These are phyloP conservation scores for Diaperis boleti DNA, from an alignment of 2,888 invertebrate species.

Conservation along the genomic window DNA sequence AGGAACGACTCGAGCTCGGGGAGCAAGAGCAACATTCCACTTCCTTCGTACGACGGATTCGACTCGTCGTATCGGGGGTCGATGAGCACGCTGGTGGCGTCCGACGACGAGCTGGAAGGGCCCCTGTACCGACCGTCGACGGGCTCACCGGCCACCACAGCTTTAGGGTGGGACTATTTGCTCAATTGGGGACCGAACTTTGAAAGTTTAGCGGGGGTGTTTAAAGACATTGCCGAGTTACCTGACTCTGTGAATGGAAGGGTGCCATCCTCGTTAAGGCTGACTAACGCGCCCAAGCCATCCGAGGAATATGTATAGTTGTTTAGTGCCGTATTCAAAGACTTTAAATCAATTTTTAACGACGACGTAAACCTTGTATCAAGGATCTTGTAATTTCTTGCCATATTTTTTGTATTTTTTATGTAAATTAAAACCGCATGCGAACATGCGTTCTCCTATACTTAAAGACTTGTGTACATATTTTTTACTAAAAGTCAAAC, in stretches of 20 bases:
- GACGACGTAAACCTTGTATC: slow-evolving; percentile 61
- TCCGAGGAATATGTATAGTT: slow-evolving; percentile 89
- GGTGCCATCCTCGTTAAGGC: slow-evolving; percentile 79
- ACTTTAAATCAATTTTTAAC: slow-evolving; percentile 46
- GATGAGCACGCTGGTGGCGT: slow-evolving; percentile 92
- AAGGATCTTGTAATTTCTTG: slow-evolving; percentile 62
- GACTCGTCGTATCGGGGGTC: slow-evolving; percentile 96
- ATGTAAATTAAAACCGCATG: slow-evolving; percentile 43
- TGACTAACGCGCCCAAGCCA: slow-evolving; percentile 86
- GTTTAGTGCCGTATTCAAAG: slow-evolving; percentile 45
- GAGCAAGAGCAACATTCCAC: slow-evolving; percentile 76
- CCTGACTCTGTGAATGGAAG: slow-evolving; percentile 85
- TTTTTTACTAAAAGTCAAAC: slow-evolving; percentile 58
- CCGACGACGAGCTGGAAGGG: slow-evolving; percentile 90
- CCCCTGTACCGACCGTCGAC: slow-evolving; percentile 83
- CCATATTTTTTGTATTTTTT: slow-evolving; percentile 60
- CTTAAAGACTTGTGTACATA: slow-evolving; percentile 57
- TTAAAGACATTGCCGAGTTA: slow-evolving; percentile 95
- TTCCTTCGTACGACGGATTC: slow-evolving; percentile 89
- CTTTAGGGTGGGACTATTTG: slow-evolving; percentile 93
- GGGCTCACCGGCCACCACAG: slow-evolving; percentile 81
- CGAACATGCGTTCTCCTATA: slow-evolving; percentile 47
- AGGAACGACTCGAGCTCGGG: slow-evolving; percentile 62
- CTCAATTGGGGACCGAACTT: slow-evolving; percentile 98
- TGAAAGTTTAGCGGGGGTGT: slow-evolving; percentile 94